These are phyloP conservation scores for Rutilus rutilus DNA, from an alignment of 2,113 vertebrate genomes.

Conservation along the genomic window DNA sequence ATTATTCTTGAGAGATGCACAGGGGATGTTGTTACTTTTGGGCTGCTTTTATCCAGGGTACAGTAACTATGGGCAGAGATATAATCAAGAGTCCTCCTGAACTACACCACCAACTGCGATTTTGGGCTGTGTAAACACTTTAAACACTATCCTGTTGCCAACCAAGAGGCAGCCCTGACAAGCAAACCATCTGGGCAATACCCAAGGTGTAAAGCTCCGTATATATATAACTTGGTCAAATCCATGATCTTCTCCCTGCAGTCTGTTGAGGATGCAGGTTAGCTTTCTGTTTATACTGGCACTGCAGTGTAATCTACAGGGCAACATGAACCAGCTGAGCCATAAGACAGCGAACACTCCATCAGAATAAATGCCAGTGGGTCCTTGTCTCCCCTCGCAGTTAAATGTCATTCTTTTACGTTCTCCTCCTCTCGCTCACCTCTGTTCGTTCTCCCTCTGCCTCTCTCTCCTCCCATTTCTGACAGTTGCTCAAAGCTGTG, in stretches of 20 bases:
- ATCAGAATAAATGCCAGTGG: conserved; percentile 46
- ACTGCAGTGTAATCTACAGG: conserved; percentile 32
- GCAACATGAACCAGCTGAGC: conserved; percentile 12
- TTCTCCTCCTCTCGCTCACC: conserved; percentile 5
- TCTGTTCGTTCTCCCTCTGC: not conserved
- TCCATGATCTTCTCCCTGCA: not conserved
- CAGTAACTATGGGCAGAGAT: conserved; percentile 15
- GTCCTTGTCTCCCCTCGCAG: conserved; percentile 30
- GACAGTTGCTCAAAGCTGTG: conserved; percentile 43
- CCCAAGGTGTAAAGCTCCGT: not conserved
- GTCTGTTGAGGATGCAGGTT: not conserved
- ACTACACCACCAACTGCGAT: too few relatives aligned
- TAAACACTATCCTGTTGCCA: not conserved
- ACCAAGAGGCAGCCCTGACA: not conserved
- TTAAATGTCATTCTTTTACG: conserved; percentile 41
- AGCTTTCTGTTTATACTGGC: conserved; percentile 17
- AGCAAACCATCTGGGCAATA: not conserved
- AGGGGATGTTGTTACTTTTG: conserved; percentile 18
- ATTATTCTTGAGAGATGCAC: conserved; percentile 20
- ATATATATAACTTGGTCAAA: not conserved
- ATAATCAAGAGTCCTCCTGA: not conserved
- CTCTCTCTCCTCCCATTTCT: conserved; percentile 14
- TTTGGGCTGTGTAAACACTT: conserved; percentile 7
- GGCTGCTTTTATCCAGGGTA: not conserved
- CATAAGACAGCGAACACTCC: conserved; percentile 5